Evolutionary conservation across 2,113 vertebrate species (phyloP), one percentile per base, ranked within the genome.

Genomic region (Burhinus oedicnemus): DNA sequence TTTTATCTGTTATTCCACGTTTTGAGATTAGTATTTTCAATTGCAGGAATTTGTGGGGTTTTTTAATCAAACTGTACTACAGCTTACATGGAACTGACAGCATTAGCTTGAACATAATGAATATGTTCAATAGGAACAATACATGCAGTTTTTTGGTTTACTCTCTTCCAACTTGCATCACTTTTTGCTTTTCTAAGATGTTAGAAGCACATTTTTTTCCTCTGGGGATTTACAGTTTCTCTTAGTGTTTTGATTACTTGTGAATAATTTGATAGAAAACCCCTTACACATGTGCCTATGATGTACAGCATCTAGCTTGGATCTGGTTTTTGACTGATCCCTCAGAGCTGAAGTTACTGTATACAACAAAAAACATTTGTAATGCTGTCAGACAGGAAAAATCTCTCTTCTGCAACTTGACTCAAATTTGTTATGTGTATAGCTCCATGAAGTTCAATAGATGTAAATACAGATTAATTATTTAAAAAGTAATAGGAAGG

Each of bases 381-480:
- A 95, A 68, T 75, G 78, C 75, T 95, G 96, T 95, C 93, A 95
- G 91, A 96, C 87, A 85, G 81, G 66, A 96, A 69, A 87, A 89
- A 93, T 94, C 89, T 93, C 84, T 95, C 82, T 92, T 45, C 88
- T 93, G 94, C 93, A 91, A 52, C 83, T 93, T 97, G 96, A 97
- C 66, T 95, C 88, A 95, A 70, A 81, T 96, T 98, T 97, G 92
- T 95, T 94, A 87, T 36, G 44, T 95, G 93, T 97, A 83, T 81
- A 96, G 90, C 95, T 96, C 96, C 72, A 60, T 97, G 98, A 98
- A 96, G 97, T 96, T 98, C 97, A 95, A 95, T 97, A 96, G 97
- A 98, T 98, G 98, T 98, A 98, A 98, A 98, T 97, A 97, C 91
- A 97, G 96, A 98, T 98, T 97, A 98, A 98, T 97, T 98, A 98